These are phyloP conservation scores for Mya arenaria DNA, from an alignment of 1,140 invertebrate genomes.

Conservation along the genomic window DNA sequence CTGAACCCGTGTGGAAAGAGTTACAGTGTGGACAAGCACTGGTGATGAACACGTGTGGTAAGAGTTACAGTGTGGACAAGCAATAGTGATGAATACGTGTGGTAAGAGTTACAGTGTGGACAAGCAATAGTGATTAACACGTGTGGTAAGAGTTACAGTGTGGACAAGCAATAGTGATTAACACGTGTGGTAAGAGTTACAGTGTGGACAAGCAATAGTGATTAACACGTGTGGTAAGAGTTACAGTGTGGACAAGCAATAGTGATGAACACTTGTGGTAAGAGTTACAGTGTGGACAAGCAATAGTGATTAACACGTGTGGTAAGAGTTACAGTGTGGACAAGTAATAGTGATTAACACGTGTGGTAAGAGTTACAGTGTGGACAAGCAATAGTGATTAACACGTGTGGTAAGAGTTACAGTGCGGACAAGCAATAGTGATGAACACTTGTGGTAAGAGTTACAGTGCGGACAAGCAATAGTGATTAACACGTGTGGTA, in stretches of 20 bases:
- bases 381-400: neutral
- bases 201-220: neutral
- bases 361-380: neutral
- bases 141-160: neutral
- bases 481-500: neutral
- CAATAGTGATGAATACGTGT: too few species aligned
- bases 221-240: too few species aligned
- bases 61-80: too few species aligned
- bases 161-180: neutral
- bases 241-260: too few species aligned
- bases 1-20: neutral
- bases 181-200: neutral
- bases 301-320: neutral
- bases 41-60: neutral
- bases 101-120: neutral
- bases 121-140: neutral
- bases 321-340: neutral
- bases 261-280: too few species aligned
- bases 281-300: neutral
- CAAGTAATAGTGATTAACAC: neutral
- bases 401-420: too few species aligned
- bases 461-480: neutral
- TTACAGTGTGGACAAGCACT: neutral
- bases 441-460: too few species aligned
- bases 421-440: too few species aligned